Evolutionary conservation across 2,797 vertebrate species (phyloP).

Genomic region (Propithecus perrieri): DNA sequence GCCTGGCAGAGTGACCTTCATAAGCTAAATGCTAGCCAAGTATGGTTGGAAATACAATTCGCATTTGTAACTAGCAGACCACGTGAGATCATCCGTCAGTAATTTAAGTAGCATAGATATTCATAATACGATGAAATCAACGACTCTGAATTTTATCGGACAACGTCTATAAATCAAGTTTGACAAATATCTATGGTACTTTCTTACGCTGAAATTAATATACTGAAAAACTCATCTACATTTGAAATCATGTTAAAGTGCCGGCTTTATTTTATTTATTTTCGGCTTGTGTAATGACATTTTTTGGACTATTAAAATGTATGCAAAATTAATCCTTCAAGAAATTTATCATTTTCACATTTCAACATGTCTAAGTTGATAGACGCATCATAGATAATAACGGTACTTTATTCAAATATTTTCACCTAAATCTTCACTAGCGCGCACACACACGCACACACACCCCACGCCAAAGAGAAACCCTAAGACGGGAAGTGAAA

Average conservation of each 20-base stretch:
- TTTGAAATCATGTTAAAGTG: neutral
- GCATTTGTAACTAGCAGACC: neutral
- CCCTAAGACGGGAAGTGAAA: neutral
- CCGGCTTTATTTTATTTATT: accelerated
- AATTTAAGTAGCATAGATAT: too few relatives aligned
- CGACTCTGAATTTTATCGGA: neutral
- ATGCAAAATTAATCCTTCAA: neutral
- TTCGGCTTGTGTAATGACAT: neutral
- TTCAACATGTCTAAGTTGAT: neutral
- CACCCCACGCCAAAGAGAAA: neutral
- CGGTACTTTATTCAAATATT: neutral
- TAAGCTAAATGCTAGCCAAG: neutral
- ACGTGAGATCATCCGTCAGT: neutral
- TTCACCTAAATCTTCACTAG: neutral
- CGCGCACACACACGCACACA: neutral
- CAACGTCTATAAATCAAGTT: neutral
- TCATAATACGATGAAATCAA: too few relatives aligned
- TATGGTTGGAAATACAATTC: neutral
- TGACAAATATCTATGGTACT: accelerated
- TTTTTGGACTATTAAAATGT: neutral
- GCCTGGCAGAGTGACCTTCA: accelerated
- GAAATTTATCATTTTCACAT: neutral
- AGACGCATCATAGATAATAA: neutral
- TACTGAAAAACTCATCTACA: accelerated
- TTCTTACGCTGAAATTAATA: accelerated